phyloP scores from a whole-genome alignment of 2,113 vertebrate genomes.

The Vicugna pacos region DNA sequence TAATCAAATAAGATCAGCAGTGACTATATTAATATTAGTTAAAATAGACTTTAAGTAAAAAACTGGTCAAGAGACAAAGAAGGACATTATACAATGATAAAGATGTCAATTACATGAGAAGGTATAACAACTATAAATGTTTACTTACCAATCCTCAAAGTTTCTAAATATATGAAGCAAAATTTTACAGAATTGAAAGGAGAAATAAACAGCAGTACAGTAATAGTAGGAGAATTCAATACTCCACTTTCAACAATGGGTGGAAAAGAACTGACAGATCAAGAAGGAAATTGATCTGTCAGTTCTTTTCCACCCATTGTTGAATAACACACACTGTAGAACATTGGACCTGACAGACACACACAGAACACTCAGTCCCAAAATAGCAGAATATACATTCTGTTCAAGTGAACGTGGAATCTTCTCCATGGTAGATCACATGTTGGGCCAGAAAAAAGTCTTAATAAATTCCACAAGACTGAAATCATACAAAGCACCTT shows the following conservation, averaged over 20 bases:
- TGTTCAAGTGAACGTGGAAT: neutral
- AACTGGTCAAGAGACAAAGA: neutral
- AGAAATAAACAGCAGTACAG: neutral
- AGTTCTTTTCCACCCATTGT: too few relatives aligned
- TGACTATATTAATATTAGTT: neutral
- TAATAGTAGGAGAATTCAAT: neutral
- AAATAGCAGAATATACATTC: neutral
- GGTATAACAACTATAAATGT: neutral
- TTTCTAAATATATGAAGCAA: neutral
- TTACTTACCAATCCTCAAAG: neutral
- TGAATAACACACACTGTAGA: neutral
- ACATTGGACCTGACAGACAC: neutral
- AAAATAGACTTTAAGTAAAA: neutral
- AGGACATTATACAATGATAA: neutral
- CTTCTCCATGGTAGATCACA: neutral
- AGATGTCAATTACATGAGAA: neutral
- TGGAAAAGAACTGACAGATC: neutral
- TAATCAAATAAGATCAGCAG: neutral
- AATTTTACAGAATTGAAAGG: neutral
- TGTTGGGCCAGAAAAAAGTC: neutral
- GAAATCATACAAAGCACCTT: neutral
- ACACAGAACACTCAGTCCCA: neutral
- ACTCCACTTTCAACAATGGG: neutral
- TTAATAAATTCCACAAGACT: neutral
- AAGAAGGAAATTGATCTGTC: neutral